These are phyloP conservation scores for Cephus spinipes DNA, from an alignment of 2,888 invertebrate genomes.

Conservation along the genomic window DNA sequence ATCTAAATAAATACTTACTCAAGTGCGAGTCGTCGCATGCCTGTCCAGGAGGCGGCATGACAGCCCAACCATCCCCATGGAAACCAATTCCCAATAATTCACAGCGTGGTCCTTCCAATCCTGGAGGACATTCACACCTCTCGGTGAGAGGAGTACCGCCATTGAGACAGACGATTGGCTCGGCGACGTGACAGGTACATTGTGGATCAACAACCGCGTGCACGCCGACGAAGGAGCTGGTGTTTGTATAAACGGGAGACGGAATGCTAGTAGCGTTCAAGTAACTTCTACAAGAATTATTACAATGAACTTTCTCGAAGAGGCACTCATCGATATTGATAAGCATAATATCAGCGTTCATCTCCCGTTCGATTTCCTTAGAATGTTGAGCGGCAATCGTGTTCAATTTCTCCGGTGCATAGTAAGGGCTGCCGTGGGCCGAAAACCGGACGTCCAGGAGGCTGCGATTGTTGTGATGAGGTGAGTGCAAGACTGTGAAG, in stretches of 20 bases:
- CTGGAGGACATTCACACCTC: conserved; percentile 83
- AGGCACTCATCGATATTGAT: conserved; percentile 93
- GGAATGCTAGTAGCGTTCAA: conserved; percentile 81
- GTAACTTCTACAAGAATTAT: conserved; percentile 83
- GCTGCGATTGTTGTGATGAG: conserved; percentile 71
- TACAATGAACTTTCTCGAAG: conserved; percentile 78
- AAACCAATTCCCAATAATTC: conserved; percentile 91
- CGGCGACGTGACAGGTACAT: conserved; percentile 76
- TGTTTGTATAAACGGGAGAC: conserved; percentile 90
- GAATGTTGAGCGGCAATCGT: conserved; percentile 83
- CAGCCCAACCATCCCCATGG: conserved; percentile 91
- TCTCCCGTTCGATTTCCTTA: conserved; percentile 76
- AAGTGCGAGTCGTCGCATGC: conserved; percentile 84
- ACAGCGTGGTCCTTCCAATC: conserved; percentile 88
- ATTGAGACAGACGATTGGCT: conserved; percentile 77
- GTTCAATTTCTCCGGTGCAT: conserved; percentile 88
- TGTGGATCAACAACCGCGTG: conserved; percentile 84
- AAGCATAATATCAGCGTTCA: conserved; percentile 83
- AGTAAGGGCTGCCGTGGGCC: conserved; percentile 95
- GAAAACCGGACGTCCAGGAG: conserved; percentile 90
- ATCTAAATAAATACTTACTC: conserved; percentile 37
- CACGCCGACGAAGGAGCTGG: conserved; percentile 94
- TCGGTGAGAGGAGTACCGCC: conserved; percentile 75
- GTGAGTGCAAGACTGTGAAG: conserved; percentile 87
- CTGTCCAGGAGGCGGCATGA: conserved; percentile 85